Percentiles rank a stretch among this genome's conserved stretches.
Conservation (phyloP, 2,888 invertebrate species). For the Bombyx huttoni region DNA sequence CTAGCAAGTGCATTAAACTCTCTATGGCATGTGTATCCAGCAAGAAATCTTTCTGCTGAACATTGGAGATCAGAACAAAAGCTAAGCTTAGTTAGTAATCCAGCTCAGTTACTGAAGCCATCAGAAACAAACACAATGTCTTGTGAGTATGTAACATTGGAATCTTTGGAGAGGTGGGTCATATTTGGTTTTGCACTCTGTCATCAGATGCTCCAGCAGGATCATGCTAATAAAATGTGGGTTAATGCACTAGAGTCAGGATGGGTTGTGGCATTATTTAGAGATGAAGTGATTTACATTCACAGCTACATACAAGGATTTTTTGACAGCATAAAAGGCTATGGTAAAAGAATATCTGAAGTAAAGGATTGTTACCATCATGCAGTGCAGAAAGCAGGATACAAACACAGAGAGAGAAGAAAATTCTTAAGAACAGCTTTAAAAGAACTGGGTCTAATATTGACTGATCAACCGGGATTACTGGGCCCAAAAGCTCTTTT, state of each 20-base stretch:
- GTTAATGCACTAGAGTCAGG: conserved; percentile 91
- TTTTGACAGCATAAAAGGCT: conserved; percentile 96
- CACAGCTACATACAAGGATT: conserved; percentile 93
- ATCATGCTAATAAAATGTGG: conserved; percentile 91
- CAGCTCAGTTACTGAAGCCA: conserved; percentile 93
- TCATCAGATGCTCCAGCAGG: conserved; percentile 89
- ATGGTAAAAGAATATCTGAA: conserved; percentile 92
- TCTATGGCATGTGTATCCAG: conserved; percentile 87
- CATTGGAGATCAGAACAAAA: conserved; percentile 95
- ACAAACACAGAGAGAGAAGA: conserved; percentile 93
- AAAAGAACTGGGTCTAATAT: conserved; percentile 93
- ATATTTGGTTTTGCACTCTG: conserved; percentile 94
- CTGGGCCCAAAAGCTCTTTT: conserved; percentile 97
- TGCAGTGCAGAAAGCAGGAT: conserved; percentile 91
- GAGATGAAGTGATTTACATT: conserved; percentile 97
- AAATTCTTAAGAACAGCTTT: conserved; percentile 96
- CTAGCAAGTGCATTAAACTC: conserved; percentile 90
- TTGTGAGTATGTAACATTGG: conserved; percentile 96
- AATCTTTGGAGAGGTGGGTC: conserved; percentile 97
- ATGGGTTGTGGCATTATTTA: conserved; percentile 94
- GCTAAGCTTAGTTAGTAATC: conserved; percentile 93
- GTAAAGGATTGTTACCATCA: conserved; percentile 95
- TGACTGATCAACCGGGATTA: conserved; percentile 98
- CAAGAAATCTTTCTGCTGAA: conserved; percentile 93
- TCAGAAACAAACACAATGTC: conserved; percentile 96